A percentile compares a stretch with the other conserved stretches of the same genome.
These are phyloP conservation scores for Watsonalla binaria DNA, from an alignment of 2,888 invertebrate species.

Conservation along the genomic window DNA sequence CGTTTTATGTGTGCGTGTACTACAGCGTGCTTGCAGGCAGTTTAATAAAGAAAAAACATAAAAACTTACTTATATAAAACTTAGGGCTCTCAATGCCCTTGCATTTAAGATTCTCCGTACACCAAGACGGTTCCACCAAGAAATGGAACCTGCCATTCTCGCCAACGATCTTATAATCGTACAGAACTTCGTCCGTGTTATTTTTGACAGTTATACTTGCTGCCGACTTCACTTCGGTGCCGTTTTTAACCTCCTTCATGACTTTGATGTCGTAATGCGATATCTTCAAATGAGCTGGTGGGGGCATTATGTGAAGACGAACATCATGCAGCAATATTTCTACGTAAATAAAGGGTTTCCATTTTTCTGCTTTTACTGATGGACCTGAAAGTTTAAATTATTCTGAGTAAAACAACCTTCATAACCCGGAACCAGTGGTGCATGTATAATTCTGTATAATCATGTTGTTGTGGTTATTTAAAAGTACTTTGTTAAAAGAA, in stretches of 20 bases:
- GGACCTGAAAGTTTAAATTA: slow-evolving; percentile 35
- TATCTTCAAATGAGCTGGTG: slow-evolving; percentile 49
- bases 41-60: neutral
- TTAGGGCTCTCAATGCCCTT: slow-evolving; percentile 54
- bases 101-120: slow-evolving; percentile 32
- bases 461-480: too few species aligned
- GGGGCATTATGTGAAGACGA: slow-evolving; percentile 58
- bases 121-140: slow-evolving; percentile 49
- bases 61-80: slow-evolving; percentile 59
- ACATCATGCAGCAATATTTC: slow-evolving; percentile 53
- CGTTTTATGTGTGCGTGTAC: too few species aligned
- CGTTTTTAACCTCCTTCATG: slow-evolving; percentile 39
- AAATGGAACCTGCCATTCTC: slow-evolving; percentile 57
- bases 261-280: slow-evolving; percentile 47
- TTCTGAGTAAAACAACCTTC: neutral
- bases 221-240: slow-evolving; percentile 30
- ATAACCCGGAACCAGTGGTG: too few species aligned
- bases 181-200: slow-evolving; percentile 46
- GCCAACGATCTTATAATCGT: slow-evolving; percentile 49
- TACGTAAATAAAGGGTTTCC: slow-evolving; percentile 69
- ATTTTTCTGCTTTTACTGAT: slow-evolving; percentile 46
- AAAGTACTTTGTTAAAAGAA: too few species aligned
- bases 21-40: neutral
- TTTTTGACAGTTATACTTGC: slow-evolving; percentile 31
- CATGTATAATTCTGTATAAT: too few species aligned